phyloP scores from a whole-genome alignment of 2,888 invertebrate species.

The Cyclophora albipunctata region DNA sequence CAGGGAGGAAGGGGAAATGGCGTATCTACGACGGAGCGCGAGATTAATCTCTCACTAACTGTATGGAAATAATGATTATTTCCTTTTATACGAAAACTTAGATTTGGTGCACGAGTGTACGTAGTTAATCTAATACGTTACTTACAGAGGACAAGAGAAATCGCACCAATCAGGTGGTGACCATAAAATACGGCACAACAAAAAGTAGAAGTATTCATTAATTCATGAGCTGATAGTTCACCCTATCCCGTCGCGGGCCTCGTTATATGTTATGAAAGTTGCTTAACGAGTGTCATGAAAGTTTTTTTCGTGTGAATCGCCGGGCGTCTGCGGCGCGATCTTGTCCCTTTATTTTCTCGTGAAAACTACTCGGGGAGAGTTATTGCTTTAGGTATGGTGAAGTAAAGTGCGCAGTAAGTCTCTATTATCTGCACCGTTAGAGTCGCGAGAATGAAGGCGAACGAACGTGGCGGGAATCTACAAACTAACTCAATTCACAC shows the following conservation, averaged over 20 bases:
- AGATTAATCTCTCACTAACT: neutral
- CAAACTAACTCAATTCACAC: slow-evolving; percentile 57
- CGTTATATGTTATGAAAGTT: slow-evolving; percentile 25
- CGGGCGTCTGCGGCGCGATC: slow-evolving; percentile 12
- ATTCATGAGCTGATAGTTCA: slow-evolving; percentile 2
- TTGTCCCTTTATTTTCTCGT: slow-evolving; percentile 30
- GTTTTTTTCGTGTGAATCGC: slow-evolving; percentile 20
- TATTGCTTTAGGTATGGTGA: slow-evolving; percentile 63
- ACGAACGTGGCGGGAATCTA: slow-evolving; percentile 64
- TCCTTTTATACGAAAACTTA: neutral
- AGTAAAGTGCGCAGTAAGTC: slow-evolving; percentile 73
- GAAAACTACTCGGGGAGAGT: slow-evolving; percentile 56
- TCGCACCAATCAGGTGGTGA: no score
- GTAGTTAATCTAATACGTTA: neutral
- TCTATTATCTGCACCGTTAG: slow-evolving; percentile 72
- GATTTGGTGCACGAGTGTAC: neutral
- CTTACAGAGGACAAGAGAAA: no score
- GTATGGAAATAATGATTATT: neutral
- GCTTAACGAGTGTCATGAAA: slow-evolving; percentile 20
- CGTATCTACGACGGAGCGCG: neutral
- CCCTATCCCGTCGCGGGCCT: slow-evolving; percentile 10
- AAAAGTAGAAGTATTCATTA: no score
- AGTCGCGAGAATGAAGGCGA: slow-evolving; percentile 69
- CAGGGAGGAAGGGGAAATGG: neutral
- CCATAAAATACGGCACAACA: no score